Percentiles rank a stretch among this genome's conserved stretches.
phyloP scores from a whole-genome alignment of 2,113 vertebrate genomes.

The Natator depressus region DNA sequence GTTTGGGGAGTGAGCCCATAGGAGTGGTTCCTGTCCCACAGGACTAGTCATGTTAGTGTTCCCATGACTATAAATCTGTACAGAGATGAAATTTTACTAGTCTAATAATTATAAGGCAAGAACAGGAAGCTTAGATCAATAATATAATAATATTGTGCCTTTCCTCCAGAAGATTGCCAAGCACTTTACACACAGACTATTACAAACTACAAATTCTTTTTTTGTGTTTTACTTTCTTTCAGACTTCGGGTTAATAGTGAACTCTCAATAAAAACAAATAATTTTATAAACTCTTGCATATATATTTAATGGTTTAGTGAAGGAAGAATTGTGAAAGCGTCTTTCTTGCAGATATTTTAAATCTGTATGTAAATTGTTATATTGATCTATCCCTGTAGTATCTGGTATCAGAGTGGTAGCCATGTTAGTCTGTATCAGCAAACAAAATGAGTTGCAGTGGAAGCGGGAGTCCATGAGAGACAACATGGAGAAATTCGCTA shows the following conservation, averaged over 20 bases:
- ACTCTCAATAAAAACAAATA: not conserved
- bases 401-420: not conserved
- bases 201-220: not conserved
- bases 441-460: no score
- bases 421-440: no score
- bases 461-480: no score
- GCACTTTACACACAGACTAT: not conserved
- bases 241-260: not conserved
- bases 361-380: not conserved
- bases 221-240: not conserved
- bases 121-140: not conserved
- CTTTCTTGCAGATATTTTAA: not conserved
- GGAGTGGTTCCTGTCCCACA: not conserved
- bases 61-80: not conserved
- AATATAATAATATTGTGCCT: not conserved
- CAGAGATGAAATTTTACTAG: not conserved
- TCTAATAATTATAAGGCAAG: not conserved
- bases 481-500: no score
- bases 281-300: not conserved
- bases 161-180: not conserved
- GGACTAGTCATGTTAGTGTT: not conserved
- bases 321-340: not conserved
- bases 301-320: not conserved
- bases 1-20: not conserved
- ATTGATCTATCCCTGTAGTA: not conserved